phyloP scores from a whole-genome alignment of 2,797 vertebrate genomes.

The Neosilurus hyrtlii region DNA sequence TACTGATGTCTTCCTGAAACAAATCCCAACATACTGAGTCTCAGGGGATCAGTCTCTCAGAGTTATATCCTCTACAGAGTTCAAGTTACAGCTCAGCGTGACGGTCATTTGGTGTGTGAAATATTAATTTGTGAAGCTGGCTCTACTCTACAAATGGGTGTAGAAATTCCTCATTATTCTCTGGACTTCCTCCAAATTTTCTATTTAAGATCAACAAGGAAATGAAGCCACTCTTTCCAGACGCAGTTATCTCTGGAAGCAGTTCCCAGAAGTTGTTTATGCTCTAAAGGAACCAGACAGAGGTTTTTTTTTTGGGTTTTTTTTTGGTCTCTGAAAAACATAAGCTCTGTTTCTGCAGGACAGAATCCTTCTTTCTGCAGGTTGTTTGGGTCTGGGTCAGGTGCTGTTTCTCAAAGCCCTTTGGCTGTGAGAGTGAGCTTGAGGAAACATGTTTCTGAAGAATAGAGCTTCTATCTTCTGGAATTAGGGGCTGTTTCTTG shows the following conservation, averaged over 20 bases:
- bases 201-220: not conserved
- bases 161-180: not conserved
- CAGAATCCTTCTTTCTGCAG: not conserved
- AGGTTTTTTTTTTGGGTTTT: no score
- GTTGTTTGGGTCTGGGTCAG: not conserved
- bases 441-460: not conserved
- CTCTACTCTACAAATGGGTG: not conserved
- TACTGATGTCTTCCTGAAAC: not conserved
- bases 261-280: constrained; percentile 9
- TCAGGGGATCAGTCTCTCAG: not conserved
- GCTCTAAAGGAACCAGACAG: constrained; percentile 6
- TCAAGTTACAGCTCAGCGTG: not conserved
- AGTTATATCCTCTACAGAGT: not conserved
- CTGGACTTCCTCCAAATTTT: not conserved
- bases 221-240: not conserved
- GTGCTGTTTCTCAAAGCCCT: not conserved
- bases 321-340: not conserved
- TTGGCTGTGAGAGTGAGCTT: not conserved
- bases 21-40: not conserved
- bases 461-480: not conserved
- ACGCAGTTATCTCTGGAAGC: not conserved
- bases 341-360: not conserved
- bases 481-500: not conserved
- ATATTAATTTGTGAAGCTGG: not conserved
- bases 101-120: not conserved